Evolutionary conservation across 2,888 invertebrate species (phyloP).

Genomic region (Orchestes rusci): DNA sequence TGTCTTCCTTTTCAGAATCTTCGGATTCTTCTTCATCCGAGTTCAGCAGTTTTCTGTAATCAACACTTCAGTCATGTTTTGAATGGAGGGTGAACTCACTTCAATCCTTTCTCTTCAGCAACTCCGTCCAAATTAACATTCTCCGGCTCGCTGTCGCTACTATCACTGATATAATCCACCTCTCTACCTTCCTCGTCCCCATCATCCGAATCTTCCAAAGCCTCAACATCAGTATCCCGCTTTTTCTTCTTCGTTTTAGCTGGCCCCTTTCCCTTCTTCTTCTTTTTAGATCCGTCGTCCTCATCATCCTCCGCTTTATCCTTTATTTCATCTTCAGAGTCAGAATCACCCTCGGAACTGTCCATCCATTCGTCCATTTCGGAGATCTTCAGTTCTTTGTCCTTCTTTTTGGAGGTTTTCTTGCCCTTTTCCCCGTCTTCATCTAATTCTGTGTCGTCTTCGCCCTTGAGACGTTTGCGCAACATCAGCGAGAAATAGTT

Average conservation of each 20-base stretch:
- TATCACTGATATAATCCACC: constrained; percentile 83
- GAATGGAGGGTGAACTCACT: too few species aligned
- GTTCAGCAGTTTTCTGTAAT: constrained; percentile 68
- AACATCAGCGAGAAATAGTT: constrained; percentile 95
- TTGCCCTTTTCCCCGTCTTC: constrained; percentile 47
- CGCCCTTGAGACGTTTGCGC: constrained; percentile 48
- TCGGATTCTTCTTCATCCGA: constrained; percentile 86
- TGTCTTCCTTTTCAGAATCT: constrained; percentile 69
- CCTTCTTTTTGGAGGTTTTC: constrained; percentile 40
- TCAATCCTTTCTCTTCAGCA: constrained; percentile 59
- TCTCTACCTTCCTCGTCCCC: constrained; percentile 95
- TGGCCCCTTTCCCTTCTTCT: constrained; percentile 35
- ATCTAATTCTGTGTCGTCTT: constrained; percentile 62
- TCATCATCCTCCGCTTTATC: constrained; percentile 56
- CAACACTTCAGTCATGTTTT: too few species aligned
- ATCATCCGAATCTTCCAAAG: constrained; percentile 93
- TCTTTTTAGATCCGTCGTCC: constrained; percentile 59
- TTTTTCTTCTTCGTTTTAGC: constrained; percentile 59
- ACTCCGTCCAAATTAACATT: constrained; percentile 69
- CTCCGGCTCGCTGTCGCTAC: constrained; percentile 73
- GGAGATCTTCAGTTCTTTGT: constrained; percentile 71
- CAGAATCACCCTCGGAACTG: constrained; percentile 69
- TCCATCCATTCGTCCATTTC: constrained; percentile 95
- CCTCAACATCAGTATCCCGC: constrained; percentile 79
- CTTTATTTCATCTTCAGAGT: constrained; percentile 62